These are phyloP conservation scores for Oryzias sinensis DNA, from an alignment of 2,797 vertebrate species.

Conservation along the genomic window DNA sequence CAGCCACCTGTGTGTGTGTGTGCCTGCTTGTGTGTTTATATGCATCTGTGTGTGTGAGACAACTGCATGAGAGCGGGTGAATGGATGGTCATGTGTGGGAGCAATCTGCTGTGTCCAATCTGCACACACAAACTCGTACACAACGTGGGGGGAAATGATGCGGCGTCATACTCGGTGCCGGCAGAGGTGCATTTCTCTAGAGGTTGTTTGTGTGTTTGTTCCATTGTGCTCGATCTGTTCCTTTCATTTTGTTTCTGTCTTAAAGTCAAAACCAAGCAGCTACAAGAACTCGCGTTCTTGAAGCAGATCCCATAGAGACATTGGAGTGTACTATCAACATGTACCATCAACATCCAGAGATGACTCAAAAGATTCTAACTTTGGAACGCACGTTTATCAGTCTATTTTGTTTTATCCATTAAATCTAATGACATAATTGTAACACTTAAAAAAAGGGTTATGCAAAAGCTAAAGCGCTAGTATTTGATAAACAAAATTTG, in stretches of 20 bases:
- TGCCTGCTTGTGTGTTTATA: slow-evolving; percentile 21
- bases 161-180: slow-evolving; percentile 31
- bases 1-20: slow-evolving; percentile 68
- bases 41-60: slow-evolving; percentile 25
- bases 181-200: slow-evolving; percentile 11
- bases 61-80: slow-evolving; percentile 30
- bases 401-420: too few relatives aligned
- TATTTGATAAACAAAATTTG: too few relatives aligned
- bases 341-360: too few relatives aligned
- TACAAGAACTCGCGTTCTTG: slow-evolving; percentile 2
- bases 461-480: too few relatives aligned
- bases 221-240: slow-evolving; percentile 26
- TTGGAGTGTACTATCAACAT: too few relatives aligned
- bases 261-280: slow-evolving; percentile 10
- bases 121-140: slow-evolving; percentile 17
- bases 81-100: slow-evolving; percentile 41
- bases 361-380: too few relatives aligned
- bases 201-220: slow-evolving; percentile 20
- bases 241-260: slow-evolving; percentile 17
- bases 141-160: slow-evolving; percentile 20
- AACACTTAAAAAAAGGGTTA: too few relatives aligned
- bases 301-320: too few relatives aligned
- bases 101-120: slow-evolving; percentile 52
- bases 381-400: too few relatives aligned
- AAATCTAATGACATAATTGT: too few relatives aligned